phyloP scores from a whole-genome alignment of 2,797 vertebrate species.

The Melopsittacus undulatus region DNA sequence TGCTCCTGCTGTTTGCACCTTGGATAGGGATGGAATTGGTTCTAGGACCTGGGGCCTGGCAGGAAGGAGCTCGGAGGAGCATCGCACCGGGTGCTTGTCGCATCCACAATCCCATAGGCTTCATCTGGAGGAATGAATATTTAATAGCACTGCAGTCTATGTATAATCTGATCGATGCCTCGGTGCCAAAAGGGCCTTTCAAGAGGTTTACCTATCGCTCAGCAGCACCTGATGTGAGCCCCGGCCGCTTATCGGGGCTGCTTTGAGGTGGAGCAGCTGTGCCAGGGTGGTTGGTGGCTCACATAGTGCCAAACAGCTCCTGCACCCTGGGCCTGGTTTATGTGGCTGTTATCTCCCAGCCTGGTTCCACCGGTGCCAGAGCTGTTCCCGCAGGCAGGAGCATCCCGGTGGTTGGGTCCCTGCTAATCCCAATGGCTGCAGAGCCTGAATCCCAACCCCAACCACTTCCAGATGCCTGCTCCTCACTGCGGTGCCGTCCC shows the following conservation, averaged over 20 bases:
- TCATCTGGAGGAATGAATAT: slow-evolving; percentile 60
- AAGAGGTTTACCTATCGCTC: slow-evolving; percentile 17
- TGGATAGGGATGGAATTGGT: accelerated
- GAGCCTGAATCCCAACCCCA: accelerated
- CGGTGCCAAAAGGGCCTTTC: slow-evolving; percentile 50
- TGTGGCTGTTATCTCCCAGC: not conserved
- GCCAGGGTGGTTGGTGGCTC: not conserved
- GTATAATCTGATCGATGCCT: slow-evolving; percentile 49
- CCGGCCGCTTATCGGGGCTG: not conserved
- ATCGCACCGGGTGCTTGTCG: not conserved
- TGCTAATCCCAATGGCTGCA: accelerated
- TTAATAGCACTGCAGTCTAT: slow-evolving; percentile 65
- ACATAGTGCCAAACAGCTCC: accelerated
- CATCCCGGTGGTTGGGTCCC: accelerated
- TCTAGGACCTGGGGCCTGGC: not conserved
- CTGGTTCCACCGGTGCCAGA: accelerated
- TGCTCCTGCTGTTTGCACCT: not conserved
- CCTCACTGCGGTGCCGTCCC: not conserved
- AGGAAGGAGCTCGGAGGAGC: not conserved
- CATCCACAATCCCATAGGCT: slow-evolving; percentile 15
- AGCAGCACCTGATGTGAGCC: not conserved
- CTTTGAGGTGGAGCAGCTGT: not conserved
- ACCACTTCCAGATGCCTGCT: not conserved
- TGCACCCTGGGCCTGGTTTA: accelerated
- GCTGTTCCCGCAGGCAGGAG: not conserved